phyloP scores from a whole-genome alignment of 2,888 invertebrate genomes.

The Amitus sp. region DNA sequence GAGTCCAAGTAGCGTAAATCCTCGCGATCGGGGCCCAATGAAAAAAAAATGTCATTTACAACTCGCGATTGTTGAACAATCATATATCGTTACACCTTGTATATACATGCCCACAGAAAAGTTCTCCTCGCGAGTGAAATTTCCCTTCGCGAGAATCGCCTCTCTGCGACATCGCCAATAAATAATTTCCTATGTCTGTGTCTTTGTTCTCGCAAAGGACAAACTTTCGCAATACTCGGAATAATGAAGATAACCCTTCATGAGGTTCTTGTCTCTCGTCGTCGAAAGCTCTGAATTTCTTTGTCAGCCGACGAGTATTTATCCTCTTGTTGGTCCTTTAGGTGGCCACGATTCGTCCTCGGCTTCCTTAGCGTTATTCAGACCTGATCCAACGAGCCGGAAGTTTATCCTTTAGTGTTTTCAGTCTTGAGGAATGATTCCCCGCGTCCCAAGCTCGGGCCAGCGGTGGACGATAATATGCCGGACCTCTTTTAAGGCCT shows the following conservation, averaged over 20 bases:
- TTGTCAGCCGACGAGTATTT: no score
- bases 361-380: no score
- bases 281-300: no score
- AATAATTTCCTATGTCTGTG: constrained; percentile 63
- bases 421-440: constrained; percentile 59
- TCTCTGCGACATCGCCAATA: constrained; percentile 57
- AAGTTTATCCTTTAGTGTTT: constrained; percentile 52
- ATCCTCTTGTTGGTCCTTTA: no score
- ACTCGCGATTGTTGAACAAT: no score
- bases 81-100: neutral
- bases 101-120: neutral
- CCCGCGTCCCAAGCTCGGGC: constrained; percentile 43
- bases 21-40: no score
- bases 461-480: constrained; percentile 36
- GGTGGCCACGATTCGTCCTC: no score
- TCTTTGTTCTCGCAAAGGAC: constrained; percentile 55
- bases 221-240: constrained; percentile 49
- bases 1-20: no score
- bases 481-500: constrained; percentile 5
- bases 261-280: constrained; percentile 8
- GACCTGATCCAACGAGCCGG: constrained; percentile 34
- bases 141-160: constrained; percentile 21
- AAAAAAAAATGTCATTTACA: no score
- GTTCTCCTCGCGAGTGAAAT: neutral
- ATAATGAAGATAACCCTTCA: constrained; percentile 26